These are phyloP conservation scores for Amblyjoppa fuscipennis DNA, from an alignment of 2,888 invertebrate species.

Conservation along the genomic window DNA sequence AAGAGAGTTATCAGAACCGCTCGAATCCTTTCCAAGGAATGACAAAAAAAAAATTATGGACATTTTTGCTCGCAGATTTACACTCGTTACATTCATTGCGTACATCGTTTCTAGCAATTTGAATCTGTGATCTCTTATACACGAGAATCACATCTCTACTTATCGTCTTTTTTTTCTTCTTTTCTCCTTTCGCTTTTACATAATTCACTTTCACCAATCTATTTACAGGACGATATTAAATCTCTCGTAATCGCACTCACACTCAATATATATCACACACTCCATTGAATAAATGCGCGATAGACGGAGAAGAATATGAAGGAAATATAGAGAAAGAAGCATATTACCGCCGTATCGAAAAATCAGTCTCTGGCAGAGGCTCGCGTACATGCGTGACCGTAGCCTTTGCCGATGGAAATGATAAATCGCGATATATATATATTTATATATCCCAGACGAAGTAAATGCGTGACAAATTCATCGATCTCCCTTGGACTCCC, in stretches of 20 bases:
- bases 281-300: constrained; percentile 62
- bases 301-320: constrained; percentile 58
- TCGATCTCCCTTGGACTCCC: constrained; percentile 7
- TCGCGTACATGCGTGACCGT: constrained; percentile 8
- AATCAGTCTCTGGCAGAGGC: constrained; percentile 54
- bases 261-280: constrained; percentile 44
- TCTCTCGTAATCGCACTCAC: constrained; percentile 52
- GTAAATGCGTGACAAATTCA: constrained; percentile 1
- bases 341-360: constrained; percentile 42
- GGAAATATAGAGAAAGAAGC: constrained; percentile 50
- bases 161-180: constrained; percentile 23
- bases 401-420: constrained; percentile 24
- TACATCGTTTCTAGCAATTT: constrained; percentile 44
- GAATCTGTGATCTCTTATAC: constrained; percentile 28
- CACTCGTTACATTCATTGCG: constrained; percentile 31
- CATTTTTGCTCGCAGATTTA: neutral
- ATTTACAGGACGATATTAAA: constrained; percentile 63
- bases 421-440: constrained; percentile 25
- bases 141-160: constrained; percentile 39
- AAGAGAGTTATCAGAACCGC: constrained; percentile 41
- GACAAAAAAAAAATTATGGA: neutral
- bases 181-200: constrained; percentile 44
- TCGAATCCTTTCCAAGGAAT: constrained; percentile 39
- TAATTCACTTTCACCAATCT: constrained; percentile 52
- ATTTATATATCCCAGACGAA: neutral